A percentile compares a stretch with the other conserved stretches of the same genome.
phyloP scores from a whole-genome alignment of 2,888 invertebrate genomes.

The Synanthedon tipuliformis region DNA sequence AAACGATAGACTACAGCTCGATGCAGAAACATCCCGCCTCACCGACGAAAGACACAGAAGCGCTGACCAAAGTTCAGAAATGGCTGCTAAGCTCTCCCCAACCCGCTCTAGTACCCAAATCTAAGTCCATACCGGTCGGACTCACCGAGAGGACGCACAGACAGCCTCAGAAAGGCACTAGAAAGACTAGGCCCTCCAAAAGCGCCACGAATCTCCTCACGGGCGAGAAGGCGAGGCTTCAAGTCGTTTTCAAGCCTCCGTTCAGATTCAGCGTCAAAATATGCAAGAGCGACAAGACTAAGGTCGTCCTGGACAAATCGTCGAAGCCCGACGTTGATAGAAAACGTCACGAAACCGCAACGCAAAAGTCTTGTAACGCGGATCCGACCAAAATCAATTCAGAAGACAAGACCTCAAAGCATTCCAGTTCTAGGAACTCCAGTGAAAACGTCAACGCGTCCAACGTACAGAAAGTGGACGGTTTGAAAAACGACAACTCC shows the following conservation, averaged over 20 bases:
- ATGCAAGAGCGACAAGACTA: slow-evolving; percentile 76
- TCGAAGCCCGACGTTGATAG: slow-evolving; percentile 60
- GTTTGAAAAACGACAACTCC: slow-evolving; percentile 25
- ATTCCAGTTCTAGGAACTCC: slow-evolving; percentile 31
- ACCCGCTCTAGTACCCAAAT: slow-evolving; percentile 76
- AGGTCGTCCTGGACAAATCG: slow-evolving; percentile 71
- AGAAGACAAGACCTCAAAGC: slow-evolving; percentile 35
- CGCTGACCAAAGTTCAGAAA: slow-evolving; percentile 83
- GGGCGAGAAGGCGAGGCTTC: slow-evolving; percentile 78
- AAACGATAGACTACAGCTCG: slow-evolving; percentile 84
- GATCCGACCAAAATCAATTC: slow-evolving; percentile 37
- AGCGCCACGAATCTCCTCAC: slow-evolving; percentile 78
- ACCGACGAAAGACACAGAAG: slow-evolving; percentile 68
- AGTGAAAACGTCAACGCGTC: slow-evolving; percentile 17
- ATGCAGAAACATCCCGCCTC: slow-evolving; percentile 72
- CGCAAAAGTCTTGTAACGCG: slow-evolving; percentile 24
- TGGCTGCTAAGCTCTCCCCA: slow-evolving; percentile 83
- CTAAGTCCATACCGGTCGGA: slow-evolving; percentile 85
- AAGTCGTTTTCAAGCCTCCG: slow-evolving; percentile 89
- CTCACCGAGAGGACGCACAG: slow-evolving; percentile 68
- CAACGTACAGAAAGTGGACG: slow-evolving; percentile 23
- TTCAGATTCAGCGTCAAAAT: slow-evolving; percentile 88
- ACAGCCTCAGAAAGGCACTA: slow-evolving; percentile 63
- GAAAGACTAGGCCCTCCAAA: slow-evolving; percentile 71
- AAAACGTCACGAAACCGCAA: slow-evolving; percentile 36